Base-by-base conservation (phyloP, 1,140 invertebrate species). In the Megalonaias nervosa region DNA sequence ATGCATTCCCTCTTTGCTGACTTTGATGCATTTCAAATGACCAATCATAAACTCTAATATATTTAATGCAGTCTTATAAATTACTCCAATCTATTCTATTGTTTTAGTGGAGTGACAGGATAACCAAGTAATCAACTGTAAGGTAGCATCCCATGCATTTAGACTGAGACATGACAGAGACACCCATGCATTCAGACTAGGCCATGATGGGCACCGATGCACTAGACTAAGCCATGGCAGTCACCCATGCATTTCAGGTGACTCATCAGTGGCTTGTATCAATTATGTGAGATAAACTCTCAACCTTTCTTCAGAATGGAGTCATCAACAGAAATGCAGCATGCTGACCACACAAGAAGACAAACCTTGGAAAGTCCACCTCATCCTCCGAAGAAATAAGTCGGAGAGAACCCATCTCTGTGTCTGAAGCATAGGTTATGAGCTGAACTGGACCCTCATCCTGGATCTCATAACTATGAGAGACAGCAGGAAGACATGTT, bases 361-460 rank as follows among this genome's bases (percentile, higher is more conserved):
- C 79, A 31, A 71, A 85, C 78, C 80, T 83, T 78, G 74, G 67
- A 60, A 67, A 67, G 55, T 82, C 82, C 60, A 84, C 59, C 59
- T 85, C 84, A 55, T 80, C 80, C 26, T 81, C 77, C 38, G 38
- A 48, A 5, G 82, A 82, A 12, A 84, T 77, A 9, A 87, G 79
- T 62, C 83, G 81, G 6, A 87, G 80, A 65, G 80, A 82, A 16
- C 86, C 87, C 19, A 80, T 72, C 72, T 85, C 85, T 23, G 82
- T 84, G 61, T 88, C 87, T 31, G 85, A 87, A 67, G 84, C 87
- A 80, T 86, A 88, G 73, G 79, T 82, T 67, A 88, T 88, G 79
- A 86, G 83, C 48, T 88, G 87, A 56, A 88, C 87, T 31, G 82
- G 82, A 17, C 87, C 85, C 68, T 85, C 81, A 31, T 72, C 73